Conservation (phyloP, 1,140 invertebrate species). For the Neodiprion lecontei region DNA sequence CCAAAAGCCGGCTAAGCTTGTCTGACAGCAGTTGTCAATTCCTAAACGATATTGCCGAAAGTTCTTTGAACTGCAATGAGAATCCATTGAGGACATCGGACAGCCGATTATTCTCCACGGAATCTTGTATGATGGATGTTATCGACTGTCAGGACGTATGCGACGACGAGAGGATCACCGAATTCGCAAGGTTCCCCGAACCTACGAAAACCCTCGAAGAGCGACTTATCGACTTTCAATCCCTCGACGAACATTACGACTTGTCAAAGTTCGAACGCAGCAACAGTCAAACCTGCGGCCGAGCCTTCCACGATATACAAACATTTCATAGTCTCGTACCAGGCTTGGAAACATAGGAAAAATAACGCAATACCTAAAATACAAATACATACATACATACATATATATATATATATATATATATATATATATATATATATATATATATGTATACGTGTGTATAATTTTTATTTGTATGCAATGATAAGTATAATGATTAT, state of each 20-base stretch:
- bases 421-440: neutral
- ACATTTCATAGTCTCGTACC: slow-evolving; percentile 75
- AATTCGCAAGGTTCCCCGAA: slow-evolving; percentile 51
- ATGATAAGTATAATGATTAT: no score
- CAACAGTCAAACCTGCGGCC: slow-evolving; percentile 66
- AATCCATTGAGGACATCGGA: neutral
- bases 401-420: neutral
- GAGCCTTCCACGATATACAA: slow-evolving; percentile 74
- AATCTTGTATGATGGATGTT: slow-evolving; percentile 43
- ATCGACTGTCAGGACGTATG: slow-evolving; percentile 40
- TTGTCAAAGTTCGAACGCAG: slow-evolving; percentile 52
- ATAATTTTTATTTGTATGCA: no score
- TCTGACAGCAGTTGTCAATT: slow-evolving; percentile 23
- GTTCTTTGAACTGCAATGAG: neutral
- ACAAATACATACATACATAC: neutral
- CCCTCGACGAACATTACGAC: slow-evolving; percentile 57
- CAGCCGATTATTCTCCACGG: slow-evolving; percentile 23
- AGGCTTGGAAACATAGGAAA: slow-evolving; percentile 70
- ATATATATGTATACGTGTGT: neutral
- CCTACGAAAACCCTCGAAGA: slow-evolving; percentile 52
- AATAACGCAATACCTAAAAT: neutral
- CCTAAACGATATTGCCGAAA: neutral
- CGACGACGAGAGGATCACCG: slow-evolving; percentile 54
- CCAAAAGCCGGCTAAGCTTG: slow-evolving; percentile 27
- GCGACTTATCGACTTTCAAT: slow-evolving; percentile 50